Base-by-base conservation (phyloP, 1,140 invertebrate species). In the Planococcus citri region DNA sequence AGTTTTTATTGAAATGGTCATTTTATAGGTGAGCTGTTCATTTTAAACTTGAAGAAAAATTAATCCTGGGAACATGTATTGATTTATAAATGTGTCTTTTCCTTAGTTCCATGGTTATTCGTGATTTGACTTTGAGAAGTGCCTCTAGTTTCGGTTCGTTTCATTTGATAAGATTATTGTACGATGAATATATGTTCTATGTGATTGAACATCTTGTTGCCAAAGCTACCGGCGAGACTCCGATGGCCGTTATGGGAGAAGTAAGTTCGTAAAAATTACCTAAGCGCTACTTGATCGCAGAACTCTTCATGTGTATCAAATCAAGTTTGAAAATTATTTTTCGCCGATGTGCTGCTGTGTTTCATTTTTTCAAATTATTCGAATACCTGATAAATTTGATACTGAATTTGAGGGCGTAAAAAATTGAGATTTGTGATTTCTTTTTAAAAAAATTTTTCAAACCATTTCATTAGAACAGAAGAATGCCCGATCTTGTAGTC, bases 131-230 rank as follows among this genome's bases (percentile, higher is more conserved):
- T 41, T 80, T 97, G 68, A 84, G 96, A 75, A 97, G 94, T 73
- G 96, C 97, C 24, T 92, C 94, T 12, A 97, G 94, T 78, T 99
- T 99, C 82, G 97, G 97, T 38, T 97, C 94, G 70, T 99, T 99
- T 81, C 97, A 99, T 82, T 84, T 99, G 61, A 96, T 99, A 75
- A 87, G 96, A 60, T 82, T 99, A 73, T 83, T 99, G 22, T 98
- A 96, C 79, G 96, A 99, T 79, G 97, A 99, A 79, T 99, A 98
- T 78, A 97, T 99, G 90, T 97, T 97, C 82, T 98, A 97, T 80
- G 83, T 98, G 73, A 92, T 99, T 73, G 97, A 99, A 80, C 92
- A 96, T 78, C 89, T 94, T 79, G 94, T 99, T 25, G 96, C 97
- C 22, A 84, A 89, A 76, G 92, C 92, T 27, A 90, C 88, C 41